These are phyloP conservation scores for Antigone vipio DNA, from an alignment of 2,113 vertebrate genomes.

Conservation along the genomic window DNA sequence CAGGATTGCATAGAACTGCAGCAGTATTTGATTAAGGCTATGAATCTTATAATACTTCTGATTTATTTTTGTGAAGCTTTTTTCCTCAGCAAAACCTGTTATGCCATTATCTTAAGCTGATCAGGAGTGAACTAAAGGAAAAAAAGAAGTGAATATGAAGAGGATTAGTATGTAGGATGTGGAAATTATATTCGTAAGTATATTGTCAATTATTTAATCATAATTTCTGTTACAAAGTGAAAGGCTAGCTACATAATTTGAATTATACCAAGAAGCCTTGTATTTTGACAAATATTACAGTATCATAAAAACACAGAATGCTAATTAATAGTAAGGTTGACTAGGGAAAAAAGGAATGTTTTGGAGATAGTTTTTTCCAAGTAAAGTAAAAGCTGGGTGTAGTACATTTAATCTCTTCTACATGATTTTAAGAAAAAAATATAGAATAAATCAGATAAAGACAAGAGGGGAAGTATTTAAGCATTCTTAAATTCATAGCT, in stretches of 20 bases:
- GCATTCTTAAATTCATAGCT: neutral
- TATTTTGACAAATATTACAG: slow-evolving; percentile 18
- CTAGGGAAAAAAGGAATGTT: neutral
- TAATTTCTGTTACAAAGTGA: neutral
- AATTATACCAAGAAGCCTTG: neutral
- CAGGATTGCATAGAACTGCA: neutral
- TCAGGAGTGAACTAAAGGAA: neutral
- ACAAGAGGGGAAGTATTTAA: neutral
- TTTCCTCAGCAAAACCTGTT: neutral
- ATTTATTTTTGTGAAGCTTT: neutral
- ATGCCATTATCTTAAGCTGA: neutral
- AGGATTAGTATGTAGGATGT: neutral
- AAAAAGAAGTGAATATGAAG: neutral
- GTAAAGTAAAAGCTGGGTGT: neutral
- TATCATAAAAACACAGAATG: neutral
- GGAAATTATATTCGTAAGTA: neutral
- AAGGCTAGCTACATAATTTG: neutral
- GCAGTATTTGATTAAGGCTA: neutral
- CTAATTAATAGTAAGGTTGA: neutral
- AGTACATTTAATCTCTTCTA: neutral
- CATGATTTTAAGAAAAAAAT: neutral
- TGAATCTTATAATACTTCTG: neutral
- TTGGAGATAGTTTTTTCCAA: neutral
- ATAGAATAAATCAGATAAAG: neutral
- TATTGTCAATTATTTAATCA: neutral